phyloP scores from a whole-genome alignment of 1,140 invertebrate genomes.

The Ceratosolen solmsi region DNA sequence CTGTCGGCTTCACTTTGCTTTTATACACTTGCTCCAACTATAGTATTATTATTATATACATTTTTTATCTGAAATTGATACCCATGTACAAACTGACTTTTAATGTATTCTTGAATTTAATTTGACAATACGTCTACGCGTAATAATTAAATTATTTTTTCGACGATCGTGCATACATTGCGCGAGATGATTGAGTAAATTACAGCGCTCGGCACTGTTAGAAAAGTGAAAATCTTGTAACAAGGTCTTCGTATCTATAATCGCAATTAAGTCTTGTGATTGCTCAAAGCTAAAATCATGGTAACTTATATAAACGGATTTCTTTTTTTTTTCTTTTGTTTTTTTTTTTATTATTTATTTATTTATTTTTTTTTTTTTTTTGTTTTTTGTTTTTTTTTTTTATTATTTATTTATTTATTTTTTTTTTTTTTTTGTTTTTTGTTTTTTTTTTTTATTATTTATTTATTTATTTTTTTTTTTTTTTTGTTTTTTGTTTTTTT shows the following conservation, averaged over 20 bases:
- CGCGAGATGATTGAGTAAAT: not conserved
- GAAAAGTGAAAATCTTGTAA: not conserved
- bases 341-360: too few species aligned
- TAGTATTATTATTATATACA: not conserved
- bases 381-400: not conserved
- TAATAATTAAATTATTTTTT: conserved; percentile 2
- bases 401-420: too few species aligned
- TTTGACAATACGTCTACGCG: not conserved
- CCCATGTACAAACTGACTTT: not conserved
- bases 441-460: too few species aligned
- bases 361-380: not conserved
- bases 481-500: not conserved
- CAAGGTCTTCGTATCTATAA: not conserved
- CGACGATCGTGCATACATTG: not conserved
- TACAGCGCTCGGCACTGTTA: not conserved
- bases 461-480: too few species aligned
- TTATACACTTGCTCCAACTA: not conserved
- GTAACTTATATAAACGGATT: not conserved
- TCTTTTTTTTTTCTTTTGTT: not conserved
- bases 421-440: not conserved
- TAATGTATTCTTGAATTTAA: not conserved
- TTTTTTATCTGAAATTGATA: not conserved
- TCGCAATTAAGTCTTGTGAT: not conserved
- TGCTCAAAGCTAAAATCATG: not conserved
- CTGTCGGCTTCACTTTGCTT: not conserved